Conservation (phyloP, 2,888 invertebrate genomes). For the Idaea dimidiata region DNA sequence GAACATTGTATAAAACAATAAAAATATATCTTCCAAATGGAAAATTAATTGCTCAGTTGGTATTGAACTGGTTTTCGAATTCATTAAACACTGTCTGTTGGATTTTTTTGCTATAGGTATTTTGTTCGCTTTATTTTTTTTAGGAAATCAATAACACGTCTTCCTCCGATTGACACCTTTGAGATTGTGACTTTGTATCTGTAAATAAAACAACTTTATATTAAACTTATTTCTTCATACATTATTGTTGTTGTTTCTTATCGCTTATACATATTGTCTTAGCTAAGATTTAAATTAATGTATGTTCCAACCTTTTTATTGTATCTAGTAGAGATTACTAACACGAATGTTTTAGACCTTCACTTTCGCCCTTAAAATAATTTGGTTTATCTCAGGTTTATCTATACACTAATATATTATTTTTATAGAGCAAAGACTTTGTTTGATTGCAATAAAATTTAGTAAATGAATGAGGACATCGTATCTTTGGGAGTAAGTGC, state of each 20-base stretch:
- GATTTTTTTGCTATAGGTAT: not conserved
- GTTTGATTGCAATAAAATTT: no score
- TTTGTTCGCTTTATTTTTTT: not conserved
- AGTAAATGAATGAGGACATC: no score
- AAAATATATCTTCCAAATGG: not conserved
- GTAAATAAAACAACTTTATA: not conserved
- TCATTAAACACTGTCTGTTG: not conserved
- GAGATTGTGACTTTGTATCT: not conserved
- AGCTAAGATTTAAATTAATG: not conserved
- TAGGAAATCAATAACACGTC: not conserved
- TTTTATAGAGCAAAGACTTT: no score
- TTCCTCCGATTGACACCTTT: not conserved
- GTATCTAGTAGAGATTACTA: not conserved
- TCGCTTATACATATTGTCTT: not conserved
- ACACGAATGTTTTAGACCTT: not conserved
- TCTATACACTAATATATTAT: no score
- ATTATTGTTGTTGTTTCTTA: not conserved
- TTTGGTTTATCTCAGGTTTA: not conserved
- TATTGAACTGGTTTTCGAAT: not conserved
- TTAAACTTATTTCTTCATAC: not conserved
- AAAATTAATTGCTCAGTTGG: not conserved
- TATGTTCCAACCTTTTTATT: not conserved
- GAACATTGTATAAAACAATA: not conserved
- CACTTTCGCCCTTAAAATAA: not conserved
- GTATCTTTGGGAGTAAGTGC: no score